Conservation (phyloP, 1,140 invertebrate species). For the Cherax destructor region DNA sequence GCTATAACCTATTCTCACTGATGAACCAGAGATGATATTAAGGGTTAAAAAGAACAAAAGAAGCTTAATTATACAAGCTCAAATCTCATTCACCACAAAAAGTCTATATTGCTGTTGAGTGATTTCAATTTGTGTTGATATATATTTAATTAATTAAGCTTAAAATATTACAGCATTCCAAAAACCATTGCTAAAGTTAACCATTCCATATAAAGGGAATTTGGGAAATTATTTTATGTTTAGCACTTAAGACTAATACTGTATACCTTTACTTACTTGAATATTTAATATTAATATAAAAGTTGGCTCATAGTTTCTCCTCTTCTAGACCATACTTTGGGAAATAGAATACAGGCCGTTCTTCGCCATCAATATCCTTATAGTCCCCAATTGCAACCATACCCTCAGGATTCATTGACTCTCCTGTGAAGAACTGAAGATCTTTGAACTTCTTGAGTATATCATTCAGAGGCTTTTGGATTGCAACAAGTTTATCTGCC, state of each 20-base stretch:
- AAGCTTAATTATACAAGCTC: too few species aligned
- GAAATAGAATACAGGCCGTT: constrained; percentile 92
- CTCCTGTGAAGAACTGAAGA: constrained; percentile 79
- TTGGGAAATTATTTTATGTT: too few species aligned
- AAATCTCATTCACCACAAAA: background rate
- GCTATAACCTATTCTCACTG: too few species aligned
- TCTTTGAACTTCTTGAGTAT: constrained; percentile 71
- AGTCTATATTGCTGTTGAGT: background rate
- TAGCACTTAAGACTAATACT: background rate
- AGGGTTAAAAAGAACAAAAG: too few species aligned
- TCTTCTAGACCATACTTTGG: constrained; percentile 96
- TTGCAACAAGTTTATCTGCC: constrained; percentile 74
- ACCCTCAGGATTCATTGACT: constrained; percentile 95
- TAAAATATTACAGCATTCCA: too few species aligned
- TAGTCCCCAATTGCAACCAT: constrained; percentile 96
- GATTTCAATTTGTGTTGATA: background rate
- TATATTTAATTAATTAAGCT: background rate
- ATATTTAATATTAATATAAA: constrained; percentile 16
- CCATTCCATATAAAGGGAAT: too few species aligned
- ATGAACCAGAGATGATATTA: too few species aligned
- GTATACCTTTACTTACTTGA: constrained; percentile 8
- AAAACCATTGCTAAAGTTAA: too few species aligned
- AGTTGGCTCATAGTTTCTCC: constrained; percentile 88
- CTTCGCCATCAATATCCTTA: constrained; percentile 88
- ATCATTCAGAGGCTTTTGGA: constrained; percentile 73